Conservation (phyloP, 2,797 vertebrate species). For the Erpetoichthys calabaricus region DNA sequence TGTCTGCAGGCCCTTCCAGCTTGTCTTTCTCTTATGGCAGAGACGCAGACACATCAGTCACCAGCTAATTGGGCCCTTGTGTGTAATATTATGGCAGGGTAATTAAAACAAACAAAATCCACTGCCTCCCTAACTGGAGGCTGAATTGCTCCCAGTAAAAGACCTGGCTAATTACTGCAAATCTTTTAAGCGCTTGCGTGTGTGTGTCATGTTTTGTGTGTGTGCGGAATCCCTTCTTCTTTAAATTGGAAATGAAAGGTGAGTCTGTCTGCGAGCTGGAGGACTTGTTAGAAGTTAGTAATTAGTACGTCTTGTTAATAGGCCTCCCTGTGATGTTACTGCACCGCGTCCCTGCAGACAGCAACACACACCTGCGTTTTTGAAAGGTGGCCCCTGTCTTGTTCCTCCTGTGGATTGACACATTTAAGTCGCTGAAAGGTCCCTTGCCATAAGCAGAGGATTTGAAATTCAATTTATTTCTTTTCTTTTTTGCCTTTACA, state of each 20-base stretch:
- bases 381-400: conserved; percentile 17
- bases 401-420: not conserved
- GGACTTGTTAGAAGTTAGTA: conserved; percentile 73
- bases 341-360: not conserved
- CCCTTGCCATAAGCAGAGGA: not conserved
- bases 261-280: conserved; percentile 59
- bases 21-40: conserved; percentile 49
- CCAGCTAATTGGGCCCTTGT: conserved; percentile 82
- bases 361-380: conserved; percentile 17
- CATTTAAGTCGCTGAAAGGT: not conserved
- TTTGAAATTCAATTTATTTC: not conserved
- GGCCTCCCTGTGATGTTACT: conserved; percentile 35
- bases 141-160: conserved; percentile 51
- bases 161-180: conserved; percentile 63
- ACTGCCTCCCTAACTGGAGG: conserved; percentile 49
- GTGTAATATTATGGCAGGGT: conserved; percentile 62
- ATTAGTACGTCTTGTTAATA: conserved; percentile 88
- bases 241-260: conserved; percentile 69
- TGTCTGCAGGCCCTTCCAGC: conserved; percentile 59
- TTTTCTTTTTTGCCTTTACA: not conserved
- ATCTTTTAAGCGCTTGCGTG: conserved; percentile 30
- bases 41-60: conserved; percentile 65
- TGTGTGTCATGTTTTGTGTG: conserved; percentile 26
- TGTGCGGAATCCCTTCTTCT: conserved; percentile 35
- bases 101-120: conserved; percentile 82